These are phyloP conservation scores for Progne subis DNA, from an alignment of 2,113 vertebrate genomes.

Conservation along the genomic window DNA sequence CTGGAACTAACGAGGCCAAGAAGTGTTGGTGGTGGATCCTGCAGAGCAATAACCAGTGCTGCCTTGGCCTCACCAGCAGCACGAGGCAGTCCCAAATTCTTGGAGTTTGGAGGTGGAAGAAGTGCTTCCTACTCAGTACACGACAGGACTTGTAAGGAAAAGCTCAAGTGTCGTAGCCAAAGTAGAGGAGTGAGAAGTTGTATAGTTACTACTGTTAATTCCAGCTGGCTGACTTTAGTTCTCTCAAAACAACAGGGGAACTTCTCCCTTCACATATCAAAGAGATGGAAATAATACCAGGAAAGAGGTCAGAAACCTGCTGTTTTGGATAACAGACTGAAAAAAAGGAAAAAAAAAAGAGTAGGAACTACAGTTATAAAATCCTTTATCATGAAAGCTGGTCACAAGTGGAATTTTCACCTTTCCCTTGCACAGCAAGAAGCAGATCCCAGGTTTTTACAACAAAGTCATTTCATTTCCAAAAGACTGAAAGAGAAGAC, in stretches of 20 bases:
- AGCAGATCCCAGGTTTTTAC: not conserved
- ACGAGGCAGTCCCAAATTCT: not conserved
- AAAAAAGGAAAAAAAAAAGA: not conserved
- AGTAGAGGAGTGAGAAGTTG: not conserved
- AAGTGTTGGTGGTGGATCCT: not conserved
- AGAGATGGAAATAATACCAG: not conserved
- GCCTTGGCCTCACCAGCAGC: not conserved
- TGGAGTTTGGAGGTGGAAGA: not conserved
- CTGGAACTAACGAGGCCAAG: conserved; percentile 38
- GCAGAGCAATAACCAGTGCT: not conserved
- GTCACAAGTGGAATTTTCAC: not conserved
- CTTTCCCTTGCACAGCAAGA: not conserved
- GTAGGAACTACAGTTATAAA: not conserved
- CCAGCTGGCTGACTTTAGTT: not conserved
- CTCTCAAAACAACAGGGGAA: not conserved
- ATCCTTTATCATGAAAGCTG: not conserved
- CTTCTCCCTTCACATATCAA: not conserved
- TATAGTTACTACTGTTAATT: not conserved
- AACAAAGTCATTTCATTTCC: not conserved
- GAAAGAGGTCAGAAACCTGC: not conserved
- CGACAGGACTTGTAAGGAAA: not conserved
- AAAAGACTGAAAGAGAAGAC: not conserved
- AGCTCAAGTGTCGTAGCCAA: not conserved
- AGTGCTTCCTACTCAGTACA: not conserved
- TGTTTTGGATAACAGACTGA: not conserved